Conservation (phyloP, 2,797 vertebrate species). For the Sebastes oblongus region DNA sequence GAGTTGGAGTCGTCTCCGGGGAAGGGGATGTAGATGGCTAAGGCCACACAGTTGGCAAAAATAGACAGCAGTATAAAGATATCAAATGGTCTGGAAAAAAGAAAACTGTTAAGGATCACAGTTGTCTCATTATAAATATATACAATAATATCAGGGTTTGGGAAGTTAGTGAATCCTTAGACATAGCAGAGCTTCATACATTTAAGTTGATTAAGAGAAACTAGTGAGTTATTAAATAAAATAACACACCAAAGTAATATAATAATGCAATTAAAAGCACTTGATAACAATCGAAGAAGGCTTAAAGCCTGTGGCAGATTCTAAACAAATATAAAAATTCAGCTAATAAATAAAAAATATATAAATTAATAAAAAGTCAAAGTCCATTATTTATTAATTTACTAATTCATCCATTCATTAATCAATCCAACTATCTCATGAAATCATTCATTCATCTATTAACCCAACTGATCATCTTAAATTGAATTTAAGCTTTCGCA, state of each 20-base stretch:
- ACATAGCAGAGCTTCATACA: not conserved
- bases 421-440: not conserved
- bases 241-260: not conserved
- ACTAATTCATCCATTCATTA: not conserved
- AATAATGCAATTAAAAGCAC: not conserved
- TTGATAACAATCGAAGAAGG: not conserved
- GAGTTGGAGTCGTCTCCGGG: constrained; percentile 99
- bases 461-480: not conserved
- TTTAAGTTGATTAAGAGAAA: not conserved
- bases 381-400: not conserved
- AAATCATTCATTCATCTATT: not conserved
- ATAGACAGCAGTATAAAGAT: constrained; percentile 99
- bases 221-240: not conserved
- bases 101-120: constrained; percentile 83
- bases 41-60: constrained; percentile 99
- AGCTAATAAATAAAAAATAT: too few species aligned
- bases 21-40: constrained; percentile 99
- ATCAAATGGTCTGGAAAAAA: constrained; percentile 94
- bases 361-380: too few species aligned
- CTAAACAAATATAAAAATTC: not conserved
- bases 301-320: not conserved
- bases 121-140: not conserved
- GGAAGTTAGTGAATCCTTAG: not conserved
- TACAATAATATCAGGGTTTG: not conserved
- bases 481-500: not conserved